Conservation (phyloP, 2,888 invertebrate species). For the Eristalis pertinax region DNA sequence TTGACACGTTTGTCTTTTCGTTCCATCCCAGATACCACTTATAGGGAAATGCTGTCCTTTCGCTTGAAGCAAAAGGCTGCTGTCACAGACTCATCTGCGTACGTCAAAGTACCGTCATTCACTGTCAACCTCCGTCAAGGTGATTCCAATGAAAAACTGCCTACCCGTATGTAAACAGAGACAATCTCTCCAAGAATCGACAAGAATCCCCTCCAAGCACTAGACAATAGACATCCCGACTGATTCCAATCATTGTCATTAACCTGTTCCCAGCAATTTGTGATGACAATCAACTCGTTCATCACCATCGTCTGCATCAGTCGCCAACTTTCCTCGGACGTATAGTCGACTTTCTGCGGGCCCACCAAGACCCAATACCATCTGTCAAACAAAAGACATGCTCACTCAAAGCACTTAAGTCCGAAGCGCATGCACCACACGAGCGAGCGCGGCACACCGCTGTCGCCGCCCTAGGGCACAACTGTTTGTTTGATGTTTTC, state of each 20-base stretch:
- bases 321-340: constrained; percentile 21
- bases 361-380: constrained; percentile 1
- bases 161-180: too few relatives aligned
- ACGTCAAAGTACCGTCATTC: too few relatives aligned
- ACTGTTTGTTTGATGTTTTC: constrained; percentile 63
- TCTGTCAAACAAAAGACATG: constrained; percentile 56
- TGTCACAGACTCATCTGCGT: too few relatives aligned
- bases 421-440: constrained; percentile 10
- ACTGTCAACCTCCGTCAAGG: too few relatives aligned
- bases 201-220: constrained; percentile 9
- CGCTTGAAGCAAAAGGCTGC: too few relatives aligned
- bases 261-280: constrained; percentile 29
- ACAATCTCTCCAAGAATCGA: not conserved
- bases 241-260: constrained; percentile 27
- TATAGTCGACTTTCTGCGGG: not conserved
- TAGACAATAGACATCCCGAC: not conserved
- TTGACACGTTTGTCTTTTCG: too few relatives aligned
- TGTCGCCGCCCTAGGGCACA: constrained; percentile 37
- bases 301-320: constrained; percentile 1
- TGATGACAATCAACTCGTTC: constrained; percentile 24
- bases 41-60: too few relatives aligned
- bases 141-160: too few relatives aligned
- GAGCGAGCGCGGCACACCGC: not conserved
- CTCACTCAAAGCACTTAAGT: constrained; percentile 56
- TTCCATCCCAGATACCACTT: too few relatives aligned